Evolutionary conservation across 2,113 vertebrate species (phyloP).

Genomic region (Trematomus loennbergii): DNA sequence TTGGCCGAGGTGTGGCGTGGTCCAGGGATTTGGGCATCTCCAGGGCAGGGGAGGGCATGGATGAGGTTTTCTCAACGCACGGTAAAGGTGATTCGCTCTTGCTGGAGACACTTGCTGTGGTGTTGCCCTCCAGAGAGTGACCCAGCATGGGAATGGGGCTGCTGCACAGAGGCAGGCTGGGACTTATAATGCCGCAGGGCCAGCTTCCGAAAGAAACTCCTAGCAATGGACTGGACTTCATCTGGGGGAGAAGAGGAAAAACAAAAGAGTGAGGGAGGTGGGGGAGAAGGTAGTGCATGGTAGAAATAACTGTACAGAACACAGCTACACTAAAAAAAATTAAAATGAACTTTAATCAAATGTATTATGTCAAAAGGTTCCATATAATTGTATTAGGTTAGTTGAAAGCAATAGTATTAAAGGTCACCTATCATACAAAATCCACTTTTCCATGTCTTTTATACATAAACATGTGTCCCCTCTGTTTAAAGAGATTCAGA

Average conservation of each 20-base stretch:
- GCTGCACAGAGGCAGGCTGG: conserved; percentile 87
- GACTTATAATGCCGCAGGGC: conserved; percentile 89
- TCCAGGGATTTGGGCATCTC: conserved; percentile 93
- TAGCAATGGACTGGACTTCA: conserved; percentile 91
- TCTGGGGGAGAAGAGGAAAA: conserved; percentile 72
- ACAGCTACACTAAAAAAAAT: not conserved
- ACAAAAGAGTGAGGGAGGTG: conserved; percentile 17
- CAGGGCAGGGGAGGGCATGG: conserved; percentile 82
- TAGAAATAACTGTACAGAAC: conserved; percentile 1
- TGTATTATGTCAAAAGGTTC: too few species aligned
- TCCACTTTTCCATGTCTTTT: too few species aligned
- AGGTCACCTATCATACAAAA: too few species aligned
- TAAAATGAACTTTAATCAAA: too few species aligned
- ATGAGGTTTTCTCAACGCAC: conserved; percentile 87
- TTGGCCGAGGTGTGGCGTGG: conserved; percentile 89
- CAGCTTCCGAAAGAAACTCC: conserved; percentile 93
- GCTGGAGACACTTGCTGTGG: conserved; percentile 87
- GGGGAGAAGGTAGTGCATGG: not conserved
- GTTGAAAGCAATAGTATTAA: too few species aligned
- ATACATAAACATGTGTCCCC: too few species aligned
- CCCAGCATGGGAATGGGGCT: conserved; percentile 84
- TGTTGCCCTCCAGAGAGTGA: conserved; percentile 89
- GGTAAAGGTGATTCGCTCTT: conserved; percentile 93
- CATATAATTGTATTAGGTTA: too few species aligned
- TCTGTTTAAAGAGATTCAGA: too few species aligned